Percentiles rank a stretch among this genome's conserved stretches.
Evolutionary conservation across 92 coral and sea anemone genomes (phyloP).

Genomic region (Zoanthus sociatus): DNA sequence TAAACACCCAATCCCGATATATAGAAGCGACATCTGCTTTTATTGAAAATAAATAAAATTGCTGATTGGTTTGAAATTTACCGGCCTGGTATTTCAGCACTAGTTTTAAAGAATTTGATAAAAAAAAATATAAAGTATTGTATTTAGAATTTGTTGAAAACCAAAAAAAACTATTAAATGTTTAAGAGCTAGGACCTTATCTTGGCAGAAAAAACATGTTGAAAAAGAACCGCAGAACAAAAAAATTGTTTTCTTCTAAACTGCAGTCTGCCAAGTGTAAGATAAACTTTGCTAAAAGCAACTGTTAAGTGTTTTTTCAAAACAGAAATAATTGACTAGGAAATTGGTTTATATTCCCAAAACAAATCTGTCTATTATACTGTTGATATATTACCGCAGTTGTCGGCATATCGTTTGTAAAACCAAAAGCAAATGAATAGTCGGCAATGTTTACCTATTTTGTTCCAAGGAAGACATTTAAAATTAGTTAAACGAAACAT

Average conservation of each 20-base stretch:
- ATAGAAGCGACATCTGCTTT: not conserved
- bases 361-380: conserved; percentile 26
- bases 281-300: not conserved
- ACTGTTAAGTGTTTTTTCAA: conserved; percentile 18
- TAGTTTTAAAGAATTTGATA: not conserved
- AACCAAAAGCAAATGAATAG: conserved; percentile 51
- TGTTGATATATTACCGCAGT: conserved; percentile 46
- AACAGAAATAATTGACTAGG: conserved; percentile 21
- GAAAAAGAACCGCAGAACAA: not conserved
- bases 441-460: conserved; percentile 23
- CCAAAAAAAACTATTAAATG: not conserved
- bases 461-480: conserved; percentile 12
- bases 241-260: not conserved
- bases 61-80: not conserved
- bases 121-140: not conserved
- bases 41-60: not conserved
- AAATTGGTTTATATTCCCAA: conserved; percentile 23
- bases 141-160: not conserved
- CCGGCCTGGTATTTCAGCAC: not conserved
- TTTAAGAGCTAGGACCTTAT: not conserved
- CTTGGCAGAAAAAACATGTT: not conserved
- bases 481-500: conserved; percentile 24
- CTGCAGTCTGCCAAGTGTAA: conserved; percentile 22
- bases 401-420: conserved; percentile 52
- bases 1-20: not conserved